phyloP scores from a whole-genome alignment of 2,797 vertebrate species.

The Microtus agrestis region DNA sequence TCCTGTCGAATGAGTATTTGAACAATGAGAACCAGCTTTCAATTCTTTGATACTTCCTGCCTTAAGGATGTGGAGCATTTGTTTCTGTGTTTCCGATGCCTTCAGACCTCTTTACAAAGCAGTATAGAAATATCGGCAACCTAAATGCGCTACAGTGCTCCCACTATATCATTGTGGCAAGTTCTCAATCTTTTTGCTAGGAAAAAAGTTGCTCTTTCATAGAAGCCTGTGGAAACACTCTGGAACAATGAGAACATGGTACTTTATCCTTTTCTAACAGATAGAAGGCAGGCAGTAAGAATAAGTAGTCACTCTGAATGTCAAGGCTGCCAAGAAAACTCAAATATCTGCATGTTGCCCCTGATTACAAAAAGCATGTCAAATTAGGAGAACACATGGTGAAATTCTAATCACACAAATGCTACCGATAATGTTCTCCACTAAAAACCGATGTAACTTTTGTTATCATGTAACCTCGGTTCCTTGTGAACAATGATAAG shows the following conservation, averaged over 20 bases:
- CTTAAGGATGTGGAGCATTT: conserved; percentile 74
- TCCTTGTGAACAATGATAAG: not conserved
- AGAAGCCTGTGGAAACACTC: conserved; percentile 38
- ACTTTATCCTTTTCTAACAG: not conserved
- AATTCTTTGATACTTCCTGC: conserved; percentile 82
- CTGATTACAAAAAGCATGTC: not conserved
- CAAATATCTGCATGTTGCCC: not conserved
- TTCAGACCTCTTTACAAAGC: conserved; percentile 67
- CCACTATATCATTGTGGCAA: conserved; percentile 56
- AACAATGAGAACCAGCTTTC: conserved; percentile 88
- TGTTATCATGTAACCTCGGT: not conserved
- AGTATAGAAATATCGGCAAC: conserved; percentile 67
- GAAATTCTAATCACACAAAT: not conserved
- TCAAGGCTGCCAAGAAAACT: not conserved
- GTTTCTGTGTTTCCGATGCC: conserved; percentile 72
- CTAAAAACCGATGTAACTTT: not conserved
- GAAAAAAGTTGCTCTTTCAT: not conserved
- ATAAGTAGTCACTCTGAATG: not conserved
- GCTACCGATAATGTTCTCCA: not conserved
- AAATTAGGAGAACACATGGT: not conserved
- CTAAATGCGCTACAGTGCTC: conserved; percentile 65
- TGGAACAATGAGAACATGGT: not conserved
- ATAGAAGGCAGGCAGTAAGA: not conserved
- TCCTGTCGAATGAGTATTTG: conserved; percentile 83
- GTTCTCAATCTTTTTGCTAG: conserved; percentile 47